A percentile compares a stretch with the other conserved stretches of the same genome.
Conservation (phyloP, 2,888 invertebrate species). For the Podotricha telesiphe region DNA sequence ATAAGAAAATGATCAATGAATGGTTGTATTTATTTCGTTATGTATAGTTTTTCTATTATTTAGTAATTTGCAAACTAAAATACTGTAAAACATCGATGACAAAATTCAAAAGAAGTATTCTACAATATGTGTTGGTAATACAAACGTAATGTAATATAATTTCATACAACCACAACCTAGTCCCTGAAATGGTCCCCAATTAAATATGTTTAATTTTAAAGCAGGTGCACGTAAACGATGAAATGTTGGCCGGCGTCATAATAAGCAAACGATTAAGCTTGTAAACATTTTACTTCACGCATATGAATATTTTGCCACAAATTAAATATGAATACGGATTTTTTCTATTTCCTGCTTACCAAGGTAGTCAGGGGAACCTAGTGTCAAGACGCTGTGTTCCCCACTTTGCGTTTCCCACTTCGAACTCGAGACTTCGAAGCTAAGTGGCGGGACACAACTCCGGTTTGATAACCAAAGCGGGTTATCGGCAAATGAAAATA, state of each 20-base stretch:
- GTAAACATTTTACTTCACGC: neutral
- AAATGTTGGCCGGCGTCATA: slow-evolving; percentile 3
- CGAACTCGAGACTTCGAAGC: too few relatives aligned
- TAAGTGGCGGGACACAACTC: too few relatives aligned
- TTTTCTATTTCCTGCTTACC: neutral
- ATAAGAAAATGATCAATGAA: neutral
- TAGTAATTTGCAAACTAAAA: too few relatives aligned
- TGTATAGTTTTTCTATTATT: too few relatives aligned
- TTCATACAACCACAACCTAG: neutral
- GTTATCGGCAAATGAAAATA: too few relatives aligned
- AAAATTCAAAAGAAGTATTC: neutral
- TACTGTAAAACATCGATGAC: neutral
- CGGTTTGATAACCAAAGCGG: too few relatives aligned
- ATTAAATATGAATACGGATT: neutral
- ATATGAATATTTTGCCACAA: neutral
- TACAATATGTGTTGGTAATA: neutral
- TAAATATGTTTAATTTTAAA: slow-evolving; percentile 23
- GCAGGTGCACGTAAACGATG: slow-evolving; percentile 16
- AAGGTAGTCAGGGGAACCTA: too few relatives aligned
- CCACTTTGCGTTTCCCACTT: too few relatives aligned
- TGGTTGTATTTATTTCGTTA: too few relatives aligned
- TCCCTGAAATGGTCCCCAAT: neutral
- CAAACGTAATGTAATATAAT: slow-evolving; percentile 1
- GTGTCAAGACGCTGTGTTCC: too few relatives aligned
- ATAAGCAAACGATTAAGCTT: slow-evolving; percentile 7